phyloP scores from a whole-genome alignment of 2,113 vertebrate species.

The Lipophrys pholis region DNA sequence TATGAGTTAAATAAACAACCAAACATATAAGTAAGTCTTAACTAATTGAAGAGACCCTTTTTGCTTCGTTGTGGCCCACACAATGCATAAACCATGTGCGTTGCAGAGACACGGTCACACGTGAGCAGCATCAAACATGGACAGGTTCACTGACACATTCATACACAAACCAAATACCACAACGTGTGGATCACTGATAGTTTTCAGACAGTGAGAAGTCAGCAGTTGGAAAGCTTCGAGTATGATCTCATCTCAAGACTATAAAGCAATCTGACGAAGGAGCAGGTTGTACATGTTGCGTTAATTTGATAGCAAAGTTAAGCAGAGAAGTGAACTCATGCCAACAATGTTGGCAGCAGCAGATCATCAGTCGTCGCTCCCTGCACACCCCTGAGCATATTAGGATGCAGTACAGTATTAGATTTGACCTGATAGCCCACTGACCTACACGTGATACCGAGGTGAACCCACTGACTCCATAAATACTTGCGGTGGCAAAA shows the following conservation, averaged over 20 bases:
- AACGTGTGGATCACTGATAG: conserved; percentile 45
- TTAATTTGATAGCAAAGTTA: conserved; percentile 1
- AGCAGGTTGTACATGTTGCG: background rate
- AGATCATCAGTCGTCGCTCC: conserved; percentile 24
- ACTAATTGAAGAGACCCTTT: background rate
- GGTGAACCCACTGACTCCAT: conserved; percentile 51
- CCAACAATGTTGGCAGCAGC: conserved; percentile 8
- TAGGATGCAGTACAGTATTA: conserved; percentile 47
- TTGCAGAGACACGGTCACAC: background rate
- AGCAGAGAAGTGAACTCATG: conserved; percentile 4
- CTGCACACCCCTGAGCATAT: conserved; percentile 44
- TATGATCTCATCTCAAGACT: conserved; percentile 53
- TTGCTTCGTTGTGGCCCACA: background rate
- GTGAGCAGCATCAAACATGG: background rate
- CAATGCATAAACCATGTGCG: conserved; percentile 32
- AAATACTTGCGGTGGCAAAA: conserved; percentile 53
- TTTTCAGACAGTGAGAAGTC: conserved; percentile 30
- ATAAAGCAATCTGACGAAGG: conserved; percentile 11
- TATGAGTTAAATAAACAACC: background rate
- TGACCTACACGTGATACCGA: conserved; percentile 65
- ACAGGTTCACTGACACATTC: background rate
- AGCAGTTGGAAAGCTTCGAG: conserved; percentile 36
- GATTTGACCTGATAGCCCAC: conserved; percentile 66
- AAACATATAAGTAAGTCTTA: conserved; percentile 9
- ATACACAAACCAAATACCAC: conserved; percentile 41